These are phyloP conservation scores for Zelostemma sp. DNA, from an alignment of 1,140 invertebrate species.

Conservation along the genomic window DNA sequence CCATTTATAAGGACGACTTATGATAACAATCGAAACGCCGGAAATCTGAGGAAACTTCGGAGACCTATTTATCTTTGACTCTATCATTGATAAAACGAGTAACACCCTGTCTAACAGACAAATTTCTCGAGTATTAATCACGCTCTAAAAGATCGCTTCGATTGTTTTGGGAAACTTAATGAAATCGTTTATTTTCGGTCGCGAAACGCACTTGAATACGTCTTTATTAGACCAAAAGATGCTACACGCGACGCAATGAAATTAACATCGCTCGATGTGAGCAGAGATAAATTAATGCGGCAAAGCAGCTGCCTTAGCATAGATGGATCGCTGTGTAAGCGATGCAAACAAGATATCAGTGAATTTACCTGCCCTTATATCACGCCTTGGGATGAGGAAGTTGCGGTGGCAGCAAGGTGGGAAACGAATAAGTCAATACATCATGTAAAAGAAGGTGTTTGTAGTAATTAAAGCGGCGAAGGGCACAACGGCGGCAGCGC, in stretches of 20 bases:
- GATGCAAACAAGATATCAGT: constrained; percentile 10
- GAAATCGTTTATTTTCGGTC: no score
- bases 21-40: neutral
- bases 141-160: no score
- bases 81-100: constrained; percentile 1
- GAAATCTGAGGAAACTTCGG: neutral
- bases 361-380: constrained; percentile 11
- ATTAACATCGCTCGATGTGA: neutral
- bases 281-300: neutral
- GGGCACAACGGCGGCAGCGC: neutral
- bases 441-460: constrained; percentile 20
- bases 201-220: no score
- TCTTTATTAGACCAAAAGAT: no score
- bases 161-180: no score
- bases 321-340: constrained; percentile 1
- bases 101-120: neutral
- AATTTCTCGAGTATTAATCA: neutral
- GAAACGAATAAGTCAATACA: constrained; percentile 13
- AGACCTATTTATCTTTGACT: neutral
- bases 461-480: constrained; percentile 8
- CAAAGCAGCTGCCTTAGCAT: neutral
- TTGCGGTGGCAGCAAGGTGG: constrained; percentile 9
- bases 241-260: no score
- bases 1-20: neutral
- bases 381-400: constrained; percentile 3